Base-by-base conservation (phyloP, 1,140 invertebrate genomes). In the Caenorhabditis remanei region DNA sequence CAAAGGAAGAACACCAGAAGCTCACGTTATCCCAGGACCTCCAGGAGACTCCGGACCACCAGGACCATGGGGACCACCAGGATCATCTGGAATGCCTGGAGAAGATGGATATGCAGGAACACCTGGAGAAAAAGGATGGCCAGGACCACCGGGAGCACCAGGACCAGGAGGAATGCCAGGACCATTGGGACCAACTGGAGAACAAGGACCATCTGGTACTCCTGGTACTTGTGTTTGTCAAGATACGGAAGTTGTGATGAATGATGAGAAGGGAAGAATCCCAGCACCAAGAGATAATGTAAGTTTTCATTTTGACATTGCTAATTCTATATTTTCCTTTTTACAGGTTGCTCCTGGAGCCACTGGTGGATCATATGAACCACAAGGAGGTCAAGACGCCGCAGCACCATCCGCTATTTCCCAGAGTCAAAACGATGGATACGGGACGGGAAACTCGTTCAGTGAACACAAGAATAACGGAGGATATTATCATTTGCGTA, bases 191-290 rank as follows among this genome's bases (percentile, higher is more conserved):
- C 90, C 92, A 55, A 24, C 48, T 9, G 91, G 91, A 87, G 91
- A 92, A 84, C 63, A 85, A 58, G 91, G 91, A 50, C 91, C 91
- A 32, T 82, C 79, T 56, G 90, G 90, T 90, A 92, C 92, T 9
- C 91, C 92, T 63, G 91, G 91, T 40, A 92, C 91, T 84, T 92
- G 91, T 85, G 91, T 92, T 9, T 92, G 91, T 85, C 91, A 92
- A 88, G 91, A 92, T 83, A 92, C 91, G 7, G 91, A 92, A 88
- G 91, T 92, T 48, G 92, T 92, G 4, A 89, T 92, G 50, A 85
- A 91, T 16, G 91, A 92, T 85, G 85, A 63, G 32, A 75, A 87
- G 32, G 91, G 91, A 46, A 63, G 63, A 50, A 88, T 89, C 67
- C 90, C 91, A n/a, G 90, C 91, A 24, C 83, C 89, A 19, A 41